Evolutionary conservation across 2,888 invertebrate genomes (phyloP).

Genomic region (Girardia tigrina): DNA sequence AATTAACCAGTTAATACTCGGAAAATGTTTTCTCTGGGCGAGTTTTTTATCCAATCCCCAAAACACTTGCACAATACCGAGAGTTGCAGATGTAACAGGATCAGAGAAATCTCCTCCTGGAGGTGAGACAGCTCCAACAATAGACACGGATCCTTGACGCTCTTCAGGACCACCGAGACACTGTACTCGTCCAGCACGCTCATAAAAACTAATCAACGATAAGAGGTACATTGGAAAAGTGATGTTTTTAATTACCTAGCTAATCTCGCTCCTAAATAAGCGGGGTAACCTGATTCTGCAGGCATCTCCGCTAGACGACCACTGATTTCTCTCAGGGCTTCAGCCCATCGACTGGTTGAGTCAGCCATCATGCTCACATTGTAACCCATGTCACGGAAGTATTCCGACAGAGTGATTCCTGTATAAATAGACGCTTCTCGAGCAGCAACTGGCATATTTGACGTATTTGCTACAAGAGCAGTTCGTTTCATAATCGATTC

Average conservation of each 20-base stretch:
- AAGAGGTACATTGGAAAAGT: background rate
- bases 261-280: slow-evolving; percentile 88
- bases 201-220: slow-evolving; percentile 63
- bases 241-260: slow-evolving; percentile 57
- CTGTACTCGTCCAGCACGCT: slow-evolving; percentile 90
- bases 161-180: slow-evolving; percentile 84
- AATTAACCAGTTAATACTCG: slow-evolving; percentile 98
- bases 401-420: slow-evolving; percentile 95
- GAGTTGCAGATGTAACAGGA: slow-evolving; percentile 94
- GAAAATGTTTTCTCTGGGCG: slow-evolving; percentile 97
- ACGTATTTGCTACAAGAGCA: slow-evolving; percentile 94
- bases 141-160: slow-evolving; percentile 84
- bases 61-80: slow-evolving; percentile 96
- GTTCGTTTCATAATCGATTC: slow-evolving; percentile 99
- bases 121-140: slow-evolving; percentile 97
- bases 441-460: slow-evolving; percentile 99
- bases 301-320: slow-evolving; percentile 99
- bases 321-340: slow-evolving; percentile 97
- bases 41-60: slow-evolving; percentile 98
- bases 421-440: slow-evolving; percentile 99
- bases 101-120: slow-evolving; percentile 99
- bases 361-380: slow-evolving; percentile 99
- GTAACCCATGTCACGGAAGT: slow-evolving; percentile 93
- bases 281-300: slow-evolving; percentile 84
- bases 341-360: slow-evolving; percentile 99